Conservation (phyloP, 2,797 vertebrate species). For the Alfaro cultratus region DNA sequence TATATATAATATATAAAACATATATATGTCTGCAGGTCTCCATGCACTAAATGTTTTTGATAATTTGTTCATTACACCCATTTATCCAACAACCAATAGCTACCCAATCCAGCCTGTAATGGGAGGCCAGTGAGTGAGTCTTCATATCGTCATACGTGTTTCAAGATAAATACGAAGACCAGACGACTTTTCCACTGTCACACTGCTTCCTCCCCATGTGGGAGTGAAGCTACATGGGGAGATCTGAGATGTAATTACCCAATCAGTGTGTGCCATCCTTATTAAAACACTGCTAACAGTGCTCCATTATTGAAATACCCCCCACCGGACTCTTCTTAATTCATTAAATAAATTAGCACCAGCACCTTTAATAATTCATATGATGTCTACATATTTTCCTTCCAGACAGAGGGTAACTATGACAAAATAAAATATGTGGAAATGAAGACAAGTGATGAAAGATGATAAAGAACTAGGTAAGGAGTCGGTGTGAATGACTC, state of each 20-base stretch:
- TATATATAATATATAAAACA: no score
- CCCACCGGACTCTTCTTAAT: slow-evolving; percentile 88
- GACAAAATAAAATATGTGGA: slow-evolving; percentile 53
- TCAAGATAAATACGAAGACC: slow-evolving; percentile 72
- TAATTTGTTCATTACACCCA: slow-evolving; percentile 42
- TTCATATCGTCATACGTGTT: slow-evolving; percentile 61
- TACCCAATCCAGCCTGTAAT: slow-evolving; percentile 59
- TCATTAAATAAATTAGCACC: slow-evolving; percentile 90
- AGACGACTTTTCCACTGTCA: slow-evolving; percentile 65
- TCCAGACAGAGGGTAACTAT: slow-evolving; percentile 61
- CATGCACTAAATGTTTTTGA: slow-evolving; percentile 35
- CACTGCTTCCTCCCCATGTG: slow-evolving; percentile 59
- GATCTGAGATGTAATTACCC: slow-evolving; percentile 85
- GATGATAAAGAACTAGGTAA: slow-evolving; percentile 38
- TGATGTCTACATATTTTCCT: slow-evolving; percentile 75
- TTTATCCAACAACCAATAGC: slow-evolving; percentile 56
- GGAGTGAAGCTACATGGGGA: slow-evolving; percentile 75
- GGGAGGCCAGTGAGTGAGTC: slow-evolving; percentile 53
- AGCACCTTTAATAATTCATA: slow-evolving; percentile 89
- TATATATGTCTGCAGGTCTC: slow-evolving; percentile 1
- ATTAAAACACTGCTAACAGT: slow-evolving; percentile 89
- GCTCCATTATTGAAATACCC: slow-evolving; percentile 91
- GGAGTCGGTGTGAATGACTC: slow-evolving; percentile 21
- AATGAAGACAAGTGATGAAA: slow-evolving; percentile 41
- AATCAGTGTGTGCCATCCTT: slow-evolving; percentile 85